These are phyloP conservation scores for Phalanger gymnotis DNA, from an alignment of 2,797 vertebrate genomes.

Conservation along the genomic window DNA sequence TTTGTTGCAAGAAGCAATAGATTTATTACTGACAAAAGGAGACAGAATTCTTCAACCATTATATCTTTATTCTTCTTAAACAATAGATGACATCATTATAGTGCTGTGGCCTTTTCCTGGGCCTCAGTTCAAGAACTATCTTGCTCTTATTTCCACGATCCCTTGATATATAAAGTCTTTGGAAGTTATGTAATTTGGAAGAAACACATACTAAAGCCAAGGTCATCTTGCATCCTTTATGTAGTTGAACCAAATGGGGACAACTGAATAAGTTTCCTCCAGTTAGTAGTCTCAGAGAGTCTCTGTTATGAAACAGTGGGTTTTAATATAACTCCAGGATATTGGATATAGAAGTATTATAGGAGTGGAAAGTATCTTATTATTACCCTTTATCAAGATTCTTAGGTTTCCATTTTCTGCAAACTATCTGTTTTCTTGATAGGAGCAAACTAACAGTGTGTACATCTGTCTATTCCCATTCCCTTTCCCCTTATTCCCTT, in stretches of 20 bases:
- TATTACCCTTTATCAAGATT: neutral
- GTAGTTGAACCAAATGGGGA: neutral
- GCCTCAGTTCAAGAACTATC: neutral
- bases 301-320: neutral
- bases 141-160: neutral
- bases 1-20: neutral
- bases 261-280: neutral
- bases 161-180: neutral
- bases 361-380: neutral
- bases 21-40: neutral
- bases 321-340: neutral
- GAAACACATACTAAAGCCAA: neutral
- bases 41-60: neutral
- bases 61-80: neutral
- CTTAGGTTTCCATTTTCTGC: constrained; percentile 17
- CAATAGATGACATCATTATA: neutral
- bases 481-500: neutral
- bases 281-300: neutral
- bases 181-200: neutral
- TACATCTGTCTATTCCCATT: constrained; percentile 25
- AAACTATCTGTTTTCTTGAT: neutral
- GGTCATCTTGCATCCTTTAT: neutral
- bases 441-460: neutral
- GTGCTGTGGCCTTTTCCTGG: neutral
- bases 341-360: constrained; percentile 19